Evolutionary conservation across 2,113 vertebrate genomes (phyloP).

Genomic region (Ameiurus melas): DNA sequence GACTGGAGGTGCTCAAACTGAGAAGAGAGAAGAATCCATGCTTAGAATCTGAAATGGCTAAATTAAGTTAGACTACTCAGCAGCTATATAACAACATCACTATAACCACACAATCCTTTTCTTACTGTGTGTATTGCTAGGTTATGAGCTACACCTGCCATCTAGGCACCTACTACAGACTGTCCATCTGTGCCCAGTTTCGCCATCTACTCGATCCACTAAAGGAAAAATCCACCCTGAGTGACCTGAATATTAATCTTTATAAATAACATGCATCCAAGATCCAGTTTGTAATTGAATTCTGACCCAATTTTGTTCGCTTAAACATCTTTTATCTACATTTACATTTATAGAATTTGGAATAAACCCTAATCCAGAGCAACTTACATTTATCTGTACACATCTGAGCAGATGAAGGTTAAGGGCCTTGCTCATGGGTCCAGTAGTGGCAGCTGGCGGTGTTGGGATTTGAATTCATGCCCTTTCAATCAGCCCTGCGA

Average conservation of each 20-base stretch:
- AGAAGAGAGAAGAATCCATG: constrained; percentile 22
- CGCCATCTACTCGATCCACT: no score
- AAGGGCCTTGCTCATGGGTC: no score
- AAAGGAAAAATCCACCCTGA: background rate
- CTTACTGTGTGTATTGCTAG: no score
- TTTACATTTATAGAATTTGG: background rate
- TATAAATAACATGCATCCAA: background rate
- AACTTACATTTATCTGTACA: no score
- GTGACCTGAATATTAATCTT: background rate
- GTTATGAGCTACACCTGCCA: no score
- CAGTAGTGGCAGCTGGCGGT: no score
- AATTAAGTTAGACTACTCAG: background rate
- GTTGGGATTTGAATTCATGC: no score
- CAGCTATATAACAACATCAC: background rate
- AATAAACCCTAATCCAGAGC: no score
- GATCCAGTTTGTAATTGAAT: background rate
- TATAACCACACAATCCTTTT: background rate
- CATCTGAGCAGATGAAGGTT: no score
- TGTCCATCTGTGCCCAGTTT: background rate
- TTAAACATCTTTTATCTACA: background rate
- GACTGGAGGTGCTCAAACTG: constrained; percentile 85
- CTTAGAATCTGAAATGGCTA: background rate
- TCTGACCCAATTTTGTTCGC: no score
- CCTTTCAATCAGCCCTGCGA: no score
- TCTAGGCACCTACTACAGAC: background rate